Evolutionary conservation across 2,888 invertebrate species (phyloP), one percentile per base, ranked within the genome.

Genomic region (Himalopsyche kuldschensis): DNA sequence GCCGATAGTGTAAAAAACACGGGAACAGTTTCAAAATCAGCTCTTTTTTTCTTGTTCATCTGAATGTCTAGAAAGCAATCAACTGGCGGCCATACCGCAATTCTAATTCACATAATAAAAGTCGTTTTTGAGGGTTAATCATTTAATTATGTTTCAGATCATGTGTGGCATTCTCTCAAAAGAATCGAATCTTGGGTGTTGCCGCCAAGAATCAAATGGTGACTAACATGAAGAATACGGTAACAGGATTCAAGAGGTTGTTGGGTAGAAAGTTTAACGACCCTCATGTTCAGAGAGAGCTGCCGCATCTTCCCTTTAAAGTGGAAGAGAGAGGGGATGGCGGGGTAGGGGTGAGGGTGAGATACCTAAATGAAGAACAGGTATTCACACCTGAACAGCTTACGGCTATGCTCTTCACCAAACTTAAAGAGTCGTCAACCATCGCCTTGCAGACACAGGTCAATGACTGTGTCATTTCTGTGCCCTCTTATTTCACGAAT

Each of bases 211-310:
- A 98, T 89, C 98, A 99, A 90, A 95, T 96, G 92, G 96, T 98
- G 81, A 98, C 98, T 88, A 99, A 99, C 90, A 95, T 98, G 94
- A 97, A 97, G 90, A 99, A 99, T 90, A 99, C 99, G 86, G 94
- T 99, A 84, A 95, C 95, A 91, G 96, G 97, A 85, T 97, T 99
- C 90, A 99, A 99, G 91, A 94, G 97, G 88, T 92, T 99, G 80
- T 91, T 99, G 88, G 99, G 99, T 82, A 94, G 98, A 88, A 96
- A 96, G 89, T 98, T 93, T 90, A 94, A 94, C 87, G 99, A 99
- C 91, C 97, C 97, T 24, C 93, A 95, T 88, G 96, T 97, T 63
- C 96, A 98, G 89, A 93, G 94, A 88, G 98, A 99, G 90, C 89
- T 96, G 69, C 93, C 94, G 88, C 93, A 94, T 89, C 92, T 97